These are phyloP conservation scores for Mya arenaria DNA, from an alignment of 1,140 invertebrate species.

Conservation along the genomic window DNA sequence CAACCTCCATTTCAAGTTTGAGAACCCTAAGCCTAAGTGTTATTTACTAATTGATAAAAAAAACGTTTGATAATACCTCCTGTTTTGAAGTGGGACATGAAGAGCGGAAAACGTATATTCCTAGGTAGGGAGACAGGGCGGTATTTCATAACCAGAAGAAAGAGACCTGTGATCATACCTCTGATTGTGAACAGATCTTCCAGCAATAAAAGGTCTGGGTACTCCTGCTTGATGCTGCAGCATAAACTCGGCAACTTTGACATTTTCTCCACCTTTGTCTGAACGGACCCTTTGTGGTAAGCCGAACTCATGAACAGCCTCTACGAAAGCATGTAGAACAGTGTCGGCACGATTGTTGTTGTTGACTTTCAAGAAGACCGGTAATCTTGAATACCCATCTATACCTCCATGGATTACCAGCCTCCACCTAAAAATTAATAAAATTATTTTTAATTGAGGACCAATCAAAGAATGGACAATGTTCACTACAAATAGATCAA, in stretches of 20 bases:
- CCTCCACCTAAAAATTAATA: background rate
- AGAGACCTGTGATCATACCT: constrained; percentile 5
- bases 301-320: constrained; percentile 55
- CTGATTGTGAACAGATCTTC: constrained; percentile 34
- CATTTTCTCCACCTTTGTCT: constrained; percentile 61
- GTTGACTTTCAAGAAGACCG: constrained; percentile 47
- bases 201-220: constrained; percentile 13
- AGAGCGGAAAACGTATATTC: background rate
- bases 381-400: constrained; percentile 50
- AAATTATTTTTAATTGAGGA: too few species aligned
- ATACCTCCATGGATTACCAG: constrained; percentile 16
- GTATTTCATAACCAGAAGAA: background rate
- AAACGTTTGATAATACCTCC: too few species aligned
- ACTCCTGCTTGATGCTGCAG: constrained; percentile 8
- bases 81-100: background rate
- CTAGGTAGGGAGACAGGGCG: background rate
- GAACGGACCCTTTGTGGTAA: constrained; percentile 57
- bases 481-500: too few species aligned
- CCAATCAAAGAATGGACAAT: too few species aligned
- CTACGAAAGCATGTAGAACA: constrained; percentile 53
- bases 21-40: too few species aligned
- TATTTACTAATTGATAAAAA: too few species aligned
- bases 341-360: constrained; percentile 55
- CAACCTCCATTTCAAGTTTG: too few species aligned
- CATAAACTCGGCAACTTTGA: constrained; percentile 58